phyloP scores from a whole-genome alignment of 2,113 vertebrate genomes.

The Salminus brasiliensis region DNA sequence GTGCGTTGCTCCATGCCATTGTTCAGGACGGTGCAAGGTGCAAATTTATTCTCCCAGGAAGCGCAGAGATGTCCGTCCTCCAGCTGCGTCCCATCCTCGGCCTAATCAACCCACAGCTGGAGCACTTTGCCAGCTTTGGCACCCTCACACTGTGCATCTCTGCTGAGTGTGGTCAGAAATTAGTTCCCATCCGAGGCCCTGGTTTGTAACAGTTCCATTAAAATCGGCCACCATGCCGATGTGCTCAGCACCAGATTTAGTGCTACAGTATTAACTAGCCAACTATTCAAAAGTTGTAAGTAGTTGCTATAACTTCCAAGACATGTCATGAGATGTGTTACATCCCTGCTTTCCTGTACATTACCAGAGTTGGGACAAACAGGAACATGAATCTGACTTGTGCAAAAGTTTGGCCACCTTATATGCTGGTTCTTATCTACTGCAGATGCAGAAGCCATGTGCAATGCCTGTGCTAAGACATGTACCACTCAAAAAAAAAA shows the following conservation, averaged over 20 bases:
- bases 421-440: too few relatives aligned
- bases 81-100: conserved; percentile 85
- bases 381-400: too few relatives aligned
- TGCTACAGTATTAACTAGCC: conserved; percentile 80
- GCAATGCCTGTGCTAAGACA: too few relatives aligned
- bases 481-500: too few relatives aligned
- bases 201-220: conserved; percentile 93
- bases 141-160: conserved; percentile 83
- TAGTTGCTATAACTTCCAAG: background rate
- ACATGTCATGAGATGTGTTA: background rate
- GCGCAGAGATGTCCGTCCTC: conserved; percentile 79
- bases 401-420: background rate
- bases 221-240: conserved; percentile 80
- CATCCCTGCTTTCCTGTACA: background rate
- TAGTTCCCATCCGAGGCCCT: conserved; percentile 91
- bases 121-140: conserved; percentile 85
- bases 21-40: conserved; percentile 87
- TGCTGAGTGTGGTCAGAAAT: conserved; percentile 87
- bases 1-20: conserved; percentile 80
- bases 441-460: too few relatives aligned
- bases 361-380: too few relatives aligned
- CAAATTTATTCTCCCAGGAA: conserved; percentile 91
- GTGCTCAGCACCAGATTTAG: conserved; percentile 81
- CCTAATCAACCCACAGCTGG: conserved; percentile 90
- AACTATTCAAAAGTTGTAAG: conserved; percentile 1